A percentile compares a stretch with the other conserved stretches of the same genome.
Conservation (phyloP, 2,797 vertebrate genomes). For the Leuciscus waleckii region DNA sequence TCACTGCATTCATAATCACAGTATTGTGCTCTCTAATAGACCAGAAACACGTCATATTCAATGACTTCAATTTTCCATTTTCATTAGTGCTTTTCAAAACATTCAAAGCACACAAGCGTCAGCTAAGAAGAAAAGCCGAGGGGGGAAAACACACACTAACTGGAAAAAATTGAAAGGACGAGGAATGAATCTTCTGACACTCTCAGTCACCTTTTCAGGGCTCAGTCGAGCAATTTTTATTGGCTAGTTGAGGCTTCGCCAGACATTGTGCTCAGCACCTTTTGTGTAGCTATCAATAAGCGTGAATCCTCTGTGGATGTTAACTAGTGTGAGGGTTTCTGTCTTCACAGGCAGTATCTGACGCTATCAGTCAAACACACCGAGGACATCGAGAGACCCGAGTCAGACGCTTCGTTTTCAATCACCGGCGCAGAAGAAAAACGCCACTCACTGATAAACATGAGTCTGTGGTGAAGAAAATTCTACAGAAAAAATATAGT, state of each 20-base stretch:
- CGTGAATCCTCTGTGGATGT: constrained; percentile 62
- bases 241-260: constrained; percentile 42
- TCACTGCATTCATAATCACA: neutral
- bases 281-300: constrained; percentile 54
- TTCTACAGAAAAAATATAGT: too few relatives aligned
- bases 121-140: neutral
- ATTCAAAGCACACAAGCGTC: neutral
- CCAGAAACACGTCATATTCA: neutral
- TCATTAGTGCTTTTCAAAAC: constrained; percentile 5
- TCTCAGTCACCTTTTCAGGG: constrained; percentile 24
- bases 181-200: constrained; percentile 13
- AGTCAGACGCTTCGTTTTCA: constrained; percentile 59
- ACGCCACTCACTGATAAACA: neutral
- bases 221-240: constrained; percentile 34
- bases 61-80: constrained; percentile 11
- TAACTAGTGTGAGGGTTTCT: constrained; percentile 58
- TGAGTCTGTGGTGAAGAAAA: too few relatives aligned
- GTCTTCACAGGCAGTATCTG: constrained; percentile 60
- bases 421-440: constrained; percentile 47
- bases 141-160: neutral
- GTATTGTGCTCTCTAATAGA: neutral
- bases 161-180: neutral
- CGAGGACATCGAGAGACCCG: constrained; percentile 65
- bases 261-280: constrained; percentile 38
- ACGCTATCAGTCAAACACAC: constrained; percentile 63